Base-by-base conservation (phyloP, 2,888 invertebrate genomes). In the Rutpela maculata region DNA sequence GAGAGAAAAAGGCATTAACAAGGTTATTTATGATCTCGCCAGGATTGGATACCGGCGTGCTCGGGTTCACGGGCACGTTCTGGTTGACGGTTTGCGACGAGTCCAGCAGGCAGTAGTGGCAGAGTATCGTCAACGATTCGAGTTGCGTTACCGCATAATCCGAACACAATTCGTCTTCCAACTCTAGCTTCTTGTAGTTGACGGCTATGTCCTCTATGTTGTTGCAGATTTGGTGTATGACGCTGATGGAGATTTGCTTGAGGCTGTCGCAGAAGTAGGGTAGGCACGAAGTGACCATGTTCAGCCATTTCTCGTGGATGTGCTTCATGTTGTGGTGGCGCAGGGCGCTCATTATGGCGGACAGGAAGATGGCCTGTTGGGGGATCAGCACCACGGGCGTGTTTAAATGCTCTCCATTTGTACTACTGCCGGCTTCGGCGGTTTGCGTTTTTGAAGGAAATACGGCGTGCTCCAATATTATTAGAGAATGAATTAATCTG, bases 291-390 rank as follows among this genome's bases (percentile, higher is more conserved):
- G 95, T 95, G 10, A 97, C 93, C 88, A 97, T 91, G 78, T 95
- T 93, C 43, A 96, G 93, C 96, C 97, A 97, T 85, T 95, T 95
- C 80, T 94, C 94, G 88, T 97, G 97, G 80, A 96, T 89, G 85
- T 94, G 93, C 65, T 94, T 92, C 89, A 94, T 91, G 78, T 93
- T 93, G 76, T 93, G 92, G 88, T 94, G 88, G 85, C 95, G 94
- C 74, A 97, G 89, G 5, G 96, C 96, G 85, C 93, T 94, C 83
- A 96, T 90, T 68, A 96, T 93, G 35, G 96, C 95, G 19, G 95
- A 93, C 38, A 96, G 90, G 87, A 97, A 96, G 92, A 97, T 95
- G 35, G 95, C 94, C 88, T 97, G 96, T 86, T 96, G 95, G 55
- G 94, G 94, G 77, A 95, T 94, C 56, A 93, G 89, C 76, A 93